Evolutionary conservation across 2,888 invertebrate species (phyloP).

Genomic region (Zeuzera pyrina): DNA sequence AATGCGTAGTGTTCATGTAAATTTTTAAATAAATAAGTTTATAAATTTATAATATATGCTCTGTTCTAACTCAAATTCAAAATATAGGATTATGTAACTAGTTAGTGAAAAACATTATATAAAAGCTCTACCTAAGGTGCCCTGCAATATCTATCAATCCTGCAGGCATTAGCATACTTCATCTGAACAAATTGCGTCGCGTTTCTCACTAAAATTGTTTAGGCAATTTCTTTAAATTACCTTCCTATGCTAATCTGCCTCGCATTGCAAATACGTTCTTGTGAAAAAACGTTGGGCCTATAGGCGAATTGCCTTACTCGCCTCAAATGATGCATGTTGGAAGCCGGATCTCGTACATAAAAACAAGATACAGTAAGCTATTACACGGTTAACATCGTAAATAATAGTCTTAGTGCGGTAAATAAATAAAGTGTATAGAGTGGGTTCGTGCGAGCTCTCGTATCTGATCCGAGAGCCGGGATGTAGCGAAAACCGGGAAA

Average conservation of each 20-base stretch:
- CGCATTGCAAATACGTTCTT: constrained; percentile 54
- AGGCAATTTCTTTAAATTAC: constrained; percentile 66
- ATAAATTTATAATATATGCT: too few relatives aligned
- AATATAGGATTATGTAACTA: too few relatives aligned
- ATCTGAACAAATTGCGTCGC: constrained; percentile 45
- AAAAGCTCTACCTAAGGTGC: too few relatives aligned
- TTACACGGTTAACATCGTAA: constrained; percentile 62
- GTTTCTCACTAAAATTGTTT: constrained; percentile 56
- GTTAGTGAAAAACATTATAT: too few relatives aligned
- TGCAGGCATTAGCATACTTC: constrained; percentile 23
- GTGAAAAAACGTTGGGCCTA: constrained; percentile 34
- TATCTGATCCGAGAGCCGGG: constrained; percentile 59
- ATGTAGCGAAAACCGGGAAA: constrained; percentile 51
- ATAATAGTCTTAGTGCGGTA: constrained; percentile 61
- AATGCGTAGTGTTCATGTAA: too few relatives aligned
- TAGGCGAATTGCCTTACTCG: constrained; percentile 35
- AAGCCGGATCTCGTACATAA: constrained; percentile 42
- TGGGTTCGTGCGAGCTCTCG: constrained; percentile 36
- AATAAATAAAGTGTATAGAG: constrained; percentile 66
- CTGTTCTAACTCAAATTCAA: too few relatives aligned
- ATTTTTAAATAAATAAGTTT: too few relatives aligned
- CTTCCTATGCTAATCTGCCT: constrained; percentile 60
- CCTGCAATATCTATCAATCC: too few relatives aligned
- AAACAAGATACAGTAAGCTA: constrained; percentile 57
- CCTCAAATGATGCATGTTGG: constrained; percentile 54